These are phyloP conservation scores for Ceyx margarethae DNA, from an alignment of 2,113 vertebrate genomes.

Conservation along the genomic window DNA sequence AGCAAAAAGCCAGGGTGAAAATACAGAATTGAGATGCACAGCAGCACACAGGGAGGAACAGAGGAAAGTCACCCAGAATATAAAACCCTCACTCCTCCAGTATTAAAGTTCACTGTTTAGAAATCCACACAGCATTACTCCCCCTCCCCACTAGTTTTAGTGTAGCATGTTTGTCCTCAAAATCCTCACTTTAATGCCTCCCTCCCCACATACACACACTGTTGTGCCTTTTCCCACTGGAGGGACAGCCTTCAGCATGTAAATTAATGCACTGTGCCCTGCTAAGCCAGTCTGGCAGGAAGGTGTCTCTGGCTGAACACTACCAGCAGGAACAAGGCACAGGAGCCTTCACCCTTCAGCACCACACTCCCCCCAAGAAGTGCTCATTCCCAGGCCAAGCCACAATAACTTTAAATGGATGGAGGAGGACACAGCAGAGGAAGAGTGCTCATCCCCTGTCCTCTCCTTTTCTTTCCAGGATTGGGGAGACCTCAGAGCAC, in stretches of 20 bases:
- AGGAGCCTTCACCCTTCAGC: neutral
- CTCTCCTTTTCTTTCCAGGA: no score
- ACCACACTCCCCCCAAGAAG: no score
- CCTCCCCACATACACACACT: neutral
- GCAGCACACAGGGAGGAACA: neutral
- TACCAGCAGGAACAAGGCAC: conserved; percentile 47
- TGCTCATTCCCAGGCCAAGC: no score
- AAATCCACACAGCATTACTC: neutral
- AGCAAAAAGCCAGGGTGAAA: conserved; percentile 35
- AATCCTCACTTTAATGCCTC: neutral
- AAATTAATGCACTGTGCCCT: conserved; percentile 61
- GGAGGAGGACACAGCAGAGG: no score
- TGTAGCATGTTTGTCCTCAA: conserved; percentile 33
- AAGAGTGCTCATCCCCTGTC: no score
- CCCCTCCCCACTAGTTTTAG: neutral
- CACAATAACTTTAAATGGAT: no score
- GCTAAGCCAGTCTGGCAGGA: conserved; percentile 63
- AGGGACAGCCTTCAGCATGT: conserved; percentile 69
- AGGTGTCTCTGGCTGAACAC: conserved; percentile 61
- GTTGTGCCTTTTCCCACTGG: conserved; percentile 22
- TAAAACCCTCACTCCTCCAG: neutral
- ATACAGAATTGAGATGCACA: conserved; percentile 24
- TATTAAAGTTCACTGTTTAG: conserved; percentile 15
- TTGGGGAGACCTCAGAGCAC: no score
- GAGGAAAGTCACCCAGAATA: neutral